These are phyloP conservation scores for Crotalus horridus DNA, from an alignment of 2,113 vertebrate genomes.

Conservation along the genomic window DNA sequence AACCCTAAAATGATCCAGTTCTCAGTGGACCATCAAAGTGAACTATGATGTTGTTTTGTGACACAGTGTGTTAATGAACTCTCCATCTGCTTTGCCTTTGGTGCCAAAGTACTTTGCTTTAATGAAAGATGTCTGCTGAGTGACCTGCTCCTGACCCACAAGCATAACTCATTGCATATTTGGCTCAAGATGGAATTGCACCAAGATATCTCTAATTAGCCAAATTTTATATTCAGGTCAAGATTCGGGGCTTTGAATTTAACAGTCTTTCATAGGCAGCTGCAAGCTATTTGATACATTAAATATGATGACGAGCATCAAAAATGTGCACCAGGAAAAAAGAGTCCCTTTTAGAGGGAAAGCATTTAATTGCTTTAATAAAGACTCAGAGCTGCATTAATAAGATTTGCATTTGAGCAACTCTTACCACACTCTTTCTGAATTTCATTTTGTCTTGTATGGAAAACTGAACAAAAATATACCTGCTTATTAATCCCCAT, in stretches of 20 bases:
- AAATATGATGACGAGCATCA: neutral
- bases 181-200: neutral
- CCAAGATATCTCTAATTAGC: neutral
- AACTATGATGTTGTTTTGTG: neutral
- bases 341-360: neutral
- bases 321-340: neutral
- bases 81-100: neutral
- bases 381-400: neutral
- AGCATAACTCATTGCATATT: constrained; percentile 17
- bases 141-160: constrained; percentile 1
- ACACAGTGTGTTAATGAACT: constrained; percentile 1
- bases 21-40: neutral
- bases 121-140: constrained; percentile 11
- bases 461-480: neutral
- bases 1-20: neutral
- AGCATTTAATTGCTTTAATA: neutral
- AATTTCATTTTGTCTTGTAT: no score
- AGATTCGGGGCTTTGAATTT: neutral
- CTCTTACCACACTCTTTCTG: neutral
- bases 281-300: neutral
- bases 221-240: neutral
- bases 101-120: constrained; percentile 18
- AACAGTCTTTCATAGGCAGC: neutral
- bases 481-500: neutral
- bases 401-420: neutral